Evolutionary conservation across 2,888 invertebrate genomes (phyloP).

Genomic region (Drosophila macrospina): DNA sequence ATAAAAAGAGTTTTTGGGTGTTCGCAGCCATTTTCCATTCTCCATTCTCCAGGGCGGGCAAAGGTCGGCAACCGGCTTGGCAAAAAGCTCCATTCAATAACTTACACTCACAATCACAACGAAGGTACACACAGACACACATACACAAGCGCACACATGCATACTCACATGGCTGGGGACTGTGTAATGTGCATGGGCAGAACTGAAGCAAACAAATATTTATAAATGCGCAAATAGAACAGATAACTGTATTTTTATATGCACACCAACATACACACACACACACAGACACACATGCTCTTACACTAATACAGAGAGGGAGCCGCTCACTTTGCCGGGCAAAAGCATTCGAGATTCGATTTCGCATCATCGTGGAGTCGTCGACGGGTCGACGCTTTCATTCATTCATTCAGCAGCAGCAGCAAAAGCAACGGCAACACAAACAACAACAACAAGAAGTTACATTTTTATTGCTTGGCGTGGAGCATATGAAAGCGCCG

Average conservation of each 20-base stretch:
- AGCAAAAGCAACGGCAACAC: constrained; percentile 23
- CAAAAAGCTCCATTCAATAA: constrained; percentile 63
- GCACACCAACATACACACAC: constrained; percentile 54
- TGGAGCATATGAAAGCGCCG: constrained; percentile 75
- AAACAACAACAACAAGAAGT: constrained; percentile 49
- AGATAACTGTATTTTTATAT: constrained; percentile 81
- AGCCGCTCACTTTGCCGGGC: constrained; percentile 65
- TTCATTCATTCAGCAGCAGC: constrained; percentile 66
- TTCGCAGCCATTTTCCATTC: constrained; percentile 16
- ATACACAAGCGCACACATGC: constrained; percentile 21
- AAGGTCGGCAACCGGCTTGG: constrained; percentile 68
- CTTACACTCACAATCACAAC: constrained; percentile 48
- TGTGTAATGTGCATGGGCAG: constrained; percentile 71
- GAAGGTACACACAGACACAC: constrained; percentile 18
- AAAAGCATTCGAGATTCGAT: constrained; percentile 73
- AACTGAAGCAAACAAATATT: constrained; percentile 78
- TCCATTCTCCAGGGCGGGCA: constrained; percentile 42
- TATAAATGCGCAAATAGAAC: constrained; percentile 81
- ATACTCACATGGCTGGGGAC: constrained; percentile 28
- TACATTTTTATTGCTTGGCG: constrained; percentile 77
- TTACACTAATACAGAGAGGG: constrained; percentile 39
- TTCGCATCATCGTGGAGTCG: constrained; percentile 71
- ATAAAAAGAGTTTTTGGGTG: constrained; percentile 16
- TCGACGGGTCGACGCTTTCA: constrained; percentile 77
- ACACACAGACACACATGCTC: constrained; percentile 33